Base-by-base conservation (phyloP, 2,113 vertebrate genomes). In the Xenopus borealis region DNA sequence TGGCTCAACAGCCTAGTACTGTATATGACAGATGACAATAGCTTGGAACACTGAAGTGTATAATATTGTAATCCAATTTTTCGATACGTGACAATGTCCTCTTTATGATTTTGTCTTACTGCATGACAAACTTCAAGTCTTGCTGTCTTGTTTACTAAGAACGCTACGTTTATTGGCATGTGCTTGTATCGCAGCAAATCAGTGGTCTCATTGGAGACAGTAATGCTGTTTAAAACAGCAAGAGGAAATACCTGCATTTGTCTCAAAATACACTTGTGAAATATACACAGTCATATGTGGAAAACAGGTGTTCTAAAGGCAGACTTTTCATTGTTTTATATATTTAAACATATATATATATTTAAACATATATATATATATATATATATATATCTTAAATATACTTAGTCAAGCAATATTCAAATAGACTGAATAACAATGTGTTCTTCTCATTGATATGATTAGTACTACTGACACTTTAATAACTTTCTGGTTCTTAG, bases 391-490 rank as follows among this genome's bases (percentile, higher is more conserved):
- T 55, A n/a, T 7, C 13, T 55, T n/a, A n/a, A 7, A 16, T 55
- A 16, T 55, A 55, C 52, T 14, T 14, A 55, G 14, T 55, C 14
- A 55, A 27, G 1, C 19, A 14, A 27, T 12, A 57, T 47, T 23
- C 65, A 17, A 83, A 86, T 85, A 83, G 90, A 90, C 90, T 89
- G 89, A 88, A 83, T 88, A 87, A 86, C 86, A 86, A 88, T 87
- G 80, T 84, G 85, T 86, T 89, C 81, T 86, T 90, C 86, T 84
- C 82, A 85, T 89, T 90, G 89, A 90, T 88, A 88, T 18, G 85
- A 83, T 88, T 88, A 91, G 79, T 83, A 83, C 78, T 81, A 85
- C 86, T 89, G 90, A 91, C 88, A 90, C 66, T 11, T 83, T 86
- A 88, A 87, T 88, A 87, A 85, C 72, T 78, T 78, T 85, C 83